Evolutionary conservation across 2,113 vertebrate species (phyloP), one percentile per base, ranked within the genome.

Genomic region (Colistium nudipinnis): DNA sequence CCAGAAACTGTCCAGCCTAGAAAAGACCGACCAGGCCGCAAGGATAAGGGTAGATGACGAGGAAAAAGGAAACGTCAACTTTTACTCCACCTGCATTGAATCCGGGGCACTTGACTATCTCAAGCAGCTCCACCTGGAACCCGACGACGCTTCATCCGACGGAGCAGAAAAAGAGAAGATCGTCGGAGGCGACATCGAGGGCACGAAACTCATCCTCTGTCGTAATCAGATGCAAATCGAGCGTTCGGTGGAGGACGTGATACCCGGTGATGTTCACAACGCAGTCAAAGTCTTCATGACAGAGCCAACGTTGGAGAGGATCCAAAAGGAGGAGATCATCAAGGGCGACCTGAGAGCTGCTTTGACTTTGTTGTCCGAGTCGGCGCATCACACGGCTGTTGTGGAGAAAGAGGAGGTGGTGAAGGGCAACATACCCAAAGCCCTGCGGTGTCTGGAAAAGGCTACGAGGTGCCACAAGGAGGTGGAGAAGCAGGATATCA

Each of bases 81-180:
- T 98, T 92, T 97, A 94, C 77, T 96, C 95, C 24, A 97, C 94
- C 3, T 97, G 96, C 65, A 98, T 98, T 82, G 96, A 98, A 91
- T 94, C 93, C 49, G 96, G 96, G 62, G 92, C 94, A 53, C 84
- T 97, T 13, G 95, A 96, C 76, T 96, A 96, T 78, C 92, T 98
- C 35, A 96, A 90, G 90, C 86, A 93, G 71, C 88, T 97, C 4
- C 93, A 96, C 52, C 49, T 85, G 55, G 92, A 30, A 47, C 69
- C 92, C 63, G 89, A 91, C 55, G 95, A 96, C 68, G 84, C 47
- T 54, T 35, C 33, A 33, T n/a, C 47, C 48, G 57, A 63, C n/a
- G 69, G 33, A 27, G 66, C 67, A 64, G 85, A 91, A 72, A 94
- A 93, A 69, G 92, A 94, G 48, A 81, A 91, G 73, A 94, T 96